These are phyloP conservation scores for Euschistus heros DNA, from an alignment of 1,140 invertebrate species.

Conservation along the genomic window DNA sequence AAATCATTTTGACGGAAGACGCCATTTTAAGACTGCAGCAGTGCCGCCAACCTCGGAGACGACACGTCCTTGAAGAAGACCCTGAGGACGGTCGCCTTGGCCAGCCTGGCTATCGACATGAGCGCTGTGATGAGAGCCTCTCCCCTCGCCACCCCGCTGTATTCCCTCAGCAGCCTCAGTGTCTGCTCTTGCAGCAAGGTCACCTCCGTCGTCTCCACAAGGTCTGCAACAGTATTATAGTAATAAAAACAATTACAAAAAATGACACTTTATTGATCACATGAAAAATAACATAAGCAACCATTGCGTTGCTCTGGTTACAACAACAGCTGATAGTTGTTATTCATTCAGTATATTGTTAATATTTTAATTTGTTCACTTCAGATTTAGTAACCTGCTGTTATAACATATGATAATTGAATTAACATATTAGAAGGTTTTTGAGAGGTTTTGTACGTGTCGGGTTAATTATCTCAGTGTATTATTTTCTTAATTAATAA, in stretches of 20 bases:
- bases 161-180: slow-evolving; percentile 59
- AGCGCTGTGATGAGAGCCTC: slow-evolving; percentile 59
- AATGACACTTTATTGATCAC: neutral
- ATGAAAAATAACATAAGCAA: neutral
- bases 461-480: too few species aligned
- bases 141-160: slow-evolving; percentile 49
- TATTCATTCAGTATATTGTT: too few species aligned
- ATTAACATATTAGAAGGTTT: too few species aligned
- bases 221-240: slow-evolving; percentile 45
- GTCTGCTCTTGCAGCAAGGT: slow-evolving; percentile 67
- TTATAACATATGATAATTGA: too few species aligned
- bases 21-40: neutral
- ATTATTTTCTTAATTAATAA: too few species aligned
- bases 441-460: too few species aligned
- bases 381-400: too few species aligned
- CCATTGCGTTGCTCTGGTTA: too few species aligned
- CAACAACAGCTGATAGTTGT: neutral
- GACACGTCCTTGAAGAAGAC: neutral
- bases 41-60: neutral
- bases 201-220: slow-evolving; percentile 47
- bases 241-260: neutral
- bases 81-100: neutral
- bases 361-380: too few species aligned
- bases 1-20: too few species aligned
- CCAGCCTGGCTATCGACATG: slow-evolving; percentile 33